A percentile compares a stretch with the other conserved stretches of the same genome.
Conservation (phyloP, 1,140 invertebrate genomes). For the Uloborus diversus region DNA sequence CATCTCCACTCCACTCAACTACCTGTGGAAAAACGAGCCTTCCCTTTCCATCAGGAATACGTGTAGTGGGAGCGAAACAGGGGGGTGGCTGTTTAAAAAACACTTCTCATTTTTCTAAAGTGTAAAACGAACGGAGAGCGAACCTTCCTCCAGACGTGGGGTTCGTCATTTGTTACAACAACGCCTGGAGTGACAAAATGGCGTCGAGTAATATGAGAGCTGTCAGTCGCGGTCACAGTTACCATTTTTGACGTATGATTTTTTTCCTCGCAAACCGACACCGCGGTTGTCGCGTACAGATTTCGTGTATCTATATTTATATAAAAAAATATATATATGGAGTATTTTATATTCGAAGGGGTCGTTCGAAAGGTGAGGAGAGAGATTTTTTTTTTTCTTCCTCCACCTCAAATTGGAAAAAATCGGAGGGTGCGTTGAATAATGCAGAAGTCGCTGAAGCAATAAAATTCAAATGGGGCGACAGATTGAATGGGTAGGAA, state of each 20-base stretch:
- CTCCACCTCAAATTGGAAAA: slow-evolving; percentile 17
- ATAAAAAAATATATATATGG: slow-evolving; percentile 28
- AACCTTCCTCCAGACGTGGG: not conserved
- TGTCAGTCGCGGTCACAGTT: slow-evolving; percentile 38
- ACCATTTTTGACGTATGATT: slow-evolving; percentile 50
- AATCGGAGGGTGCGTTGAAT: slow-evolving; percentile 33
- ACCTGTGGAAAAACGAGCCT: too few species aligned
- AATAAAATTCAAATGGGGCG: slow-evolving; percentile 51
- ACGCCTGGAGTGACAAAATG: too few species aligned
- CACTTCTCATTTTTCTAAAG: not conserved
- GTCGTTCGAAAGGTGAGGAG: slow-evolving; percentile 7
- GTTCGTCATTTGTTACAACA: slow-evolving; percentile 41
- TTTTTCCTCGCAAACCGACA: not conserved
- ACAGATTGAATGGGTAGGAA: too few species aligned
- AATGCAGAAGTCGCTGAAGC: slow-evolving; percentile 39
- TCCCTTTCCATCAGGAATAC: too few species aligned
- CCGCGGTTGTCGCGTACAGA: not conserved
- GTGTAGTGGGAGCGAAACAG: too few species aligned
- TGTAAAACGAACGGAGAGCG: not conserved
- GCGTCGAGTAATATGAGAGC: slow-evolving; percentile 48
- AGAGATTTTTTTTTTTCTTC: slow-evolving; percentile 8
- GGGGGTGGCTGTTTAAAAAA: too few species aligned
- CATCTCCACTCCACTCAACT: too few species aligned
- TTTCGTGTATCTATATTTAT: not conserved
- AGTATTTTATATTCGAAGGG: slow-evolving; percentile 14